phyloP scores from a whole-genome alignment of 2,113 vertebrate species.

The Barbus barbus region DNA sequence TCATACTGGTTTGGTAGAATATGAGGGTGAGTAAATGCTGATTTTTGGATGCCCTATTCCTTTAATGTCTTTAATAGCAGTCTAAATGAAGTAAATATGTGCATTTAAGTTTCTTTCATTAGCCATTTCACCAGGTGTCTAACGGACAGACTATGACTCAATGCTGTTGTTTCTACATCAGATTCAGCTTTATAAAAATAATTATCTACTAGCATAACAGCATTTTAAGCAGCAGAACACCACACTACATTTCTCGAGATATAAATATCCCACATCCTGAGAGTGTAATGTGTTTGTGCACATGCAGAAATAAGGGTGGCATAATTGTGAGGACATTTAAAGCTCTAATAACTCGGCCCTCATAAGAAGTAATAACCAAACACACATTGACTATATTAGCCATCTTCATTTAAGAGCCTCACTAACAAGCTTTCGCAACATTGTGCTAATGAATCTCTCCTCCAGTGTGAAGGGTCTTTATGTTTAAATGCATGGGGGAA shows the following conservation, averaged over 20 bases:
- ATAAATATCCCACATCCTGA: conserved; percentile 36
- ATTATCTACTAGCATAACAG: conserved; percentile 1
- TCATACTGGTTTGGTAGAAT: not conserved
- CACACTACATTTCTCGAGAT: conserved; percentile 30
- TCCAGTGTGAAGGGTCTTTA: conserved; percentile 30
- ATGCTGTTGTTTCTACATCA: not conserved
- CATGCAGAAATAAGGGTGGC: conserved; percentile 31
- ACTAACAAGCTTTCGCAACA: conserved; percentile 31
- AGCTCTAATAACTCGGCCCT: conserved; percentile 40
- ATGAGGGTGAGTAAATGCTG: too few relatives aligned
- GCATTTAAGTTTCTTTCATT: conserved; percentile 12
- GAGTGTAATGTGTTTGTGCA: conserved; percentile 25
- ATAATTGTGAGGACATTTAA: conserved; percentile 50
- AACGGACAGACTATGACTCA: conserved; percentile 10
- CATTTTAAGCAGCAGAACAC: conserved; percentile 14
- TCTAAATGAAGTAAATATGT: conserved; percentile 6
- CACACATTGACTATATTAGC: conserved; percentile 44
- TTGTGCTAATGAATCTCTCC: conserved; percentile 31
- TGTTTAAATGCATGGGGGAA: conserved; percentile 25
- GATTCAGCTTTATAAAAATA: not conserved
- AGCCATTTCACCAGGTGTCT: not conserved
- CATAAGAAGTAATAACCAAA: conserved; percentile 49
- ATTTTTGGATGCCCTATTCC: not conserved
- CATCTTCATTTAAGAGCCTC: conserved; percentile 42
- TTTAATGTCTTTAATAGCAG: not conserved